Conservation (phyloP, 2,888 invertebrate genomes). For the Lissocephala sabroskyi region DNA sequence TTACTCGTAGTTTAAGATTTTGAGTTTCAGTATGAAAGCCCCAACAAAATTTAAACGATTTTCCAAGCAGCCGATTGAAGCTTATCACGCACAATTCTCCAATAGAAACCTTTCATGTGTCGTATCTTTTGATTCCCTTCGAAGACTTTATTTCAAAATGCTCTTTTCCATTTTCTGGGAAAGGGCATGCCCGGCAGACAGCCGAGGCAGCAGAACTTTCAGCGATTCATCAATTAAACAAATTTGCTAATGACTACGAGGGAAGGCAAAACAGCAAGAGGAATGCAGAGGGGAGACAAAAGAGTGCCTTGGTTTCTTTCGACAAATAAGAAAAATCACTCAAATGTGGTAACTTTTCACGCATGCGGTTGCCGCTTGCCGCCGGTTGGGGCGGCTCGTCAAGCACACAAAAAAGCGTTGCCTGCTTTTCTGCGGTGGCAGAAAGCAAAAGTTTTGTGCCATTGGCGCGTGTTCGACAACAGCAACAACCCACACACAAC, state of each 20-base stretch:
- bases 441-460: conserved; percentile 2
- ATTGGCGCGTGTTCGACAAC: not conserved
- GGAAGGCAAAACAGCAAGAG: no score
- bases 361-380: not conserved
- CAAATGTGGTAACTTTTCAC: conserved; percentile 3
- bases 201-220: conserved; percentile 4
- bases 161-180: no score
- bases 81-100: no score
- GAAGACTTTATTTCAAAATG: no score
- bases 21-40: no score
- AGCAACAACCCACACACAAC: not conserved
- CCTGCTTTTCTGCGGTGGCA: conserved; percentile 5
- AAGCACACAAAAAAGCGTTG: conserved; percentile 4
- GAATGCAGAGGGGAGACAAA: conserved; percentile 3
- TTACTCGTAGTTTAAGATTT: no score
- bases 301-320: no score
- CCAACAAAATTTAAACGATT: no score
- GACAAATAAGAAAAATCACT: conserved; percentile 3
- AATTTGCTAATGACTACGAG: conserved; percentile 31
- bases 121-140: no score
- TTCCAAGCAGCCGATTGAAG: no score
- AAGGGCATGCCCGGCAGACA: no score
- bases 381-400: not conserved
- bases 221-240: conserved; percentile 38
- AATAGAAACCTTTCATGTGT: no score